A percentile compares a stretch with the other conserved stretches of the same genome.
Conservation (phyloP, 2,888 invertebrate genomes). For the Onchidella celtica region DNA sequence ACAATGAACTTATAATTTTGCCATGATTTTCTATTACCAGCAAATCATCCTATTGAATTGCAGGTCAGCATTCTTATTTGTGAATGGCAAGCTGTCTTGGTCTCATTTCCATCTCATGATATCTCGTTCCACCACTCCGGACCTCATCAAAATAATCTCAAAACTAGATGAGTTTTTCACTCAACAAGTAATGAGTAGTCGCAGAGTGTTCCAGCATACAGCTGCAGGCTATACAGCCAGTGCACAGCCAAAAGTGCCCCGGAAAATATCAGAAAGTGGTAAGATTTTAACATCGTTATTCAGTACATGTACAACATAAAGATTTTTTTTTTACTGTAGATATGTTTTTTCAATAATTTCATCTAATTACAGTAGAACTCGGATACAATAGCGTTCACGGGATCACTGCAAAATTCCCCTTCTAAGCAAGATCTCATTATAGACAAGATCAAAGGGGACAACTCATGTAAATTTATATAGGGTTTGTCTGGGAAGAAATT, state of each 20-base stretch:
- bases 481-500: too few species aligned
- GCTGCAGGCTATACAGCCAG: slow-evolving; percentile 12
- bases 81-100: slow-evolving; percentile 95
- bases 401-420: too few species aligned
- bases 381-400: too few species aligned
- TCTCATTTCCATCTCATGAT: slow-evolving; percentile 98
- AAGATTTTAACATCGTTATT: background rate
- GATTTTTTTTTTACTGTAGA: too few species aligned
- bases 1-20: background rate
- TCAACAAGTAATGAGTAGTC: slow-evolving; percentile 97
- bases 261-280: slow-evolving; percentile 51
- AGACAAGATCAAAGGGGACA: too few species aligned
- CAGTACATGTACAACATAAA: too few species aligned
- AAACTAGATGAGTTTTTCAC: slow-evolving; percentile 98
- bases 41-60: slow-evolving; percentile 7
- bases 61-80: slow-evolving; percentile 92
- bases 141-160: slow-evolving; percentile 96
- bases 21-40: too few species aligned
- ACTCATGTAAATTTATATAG: too few species aligned
- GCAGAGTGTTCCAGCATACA: slow-evolving; percentile 86
- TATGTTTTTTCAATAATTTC: too few species aligned
- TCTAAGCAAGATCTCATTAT: too few species aligned
- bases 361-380: too few species aligned
- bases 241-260: slow-evolving; percentile 14
- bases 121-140: slow-evolving; percentile 97